Evolutionary conservation across 2,888 invertebrate species (phyloP), one percentile per base, ranked within the genome.

Genomic region (Syritta pipiens): DNA sequence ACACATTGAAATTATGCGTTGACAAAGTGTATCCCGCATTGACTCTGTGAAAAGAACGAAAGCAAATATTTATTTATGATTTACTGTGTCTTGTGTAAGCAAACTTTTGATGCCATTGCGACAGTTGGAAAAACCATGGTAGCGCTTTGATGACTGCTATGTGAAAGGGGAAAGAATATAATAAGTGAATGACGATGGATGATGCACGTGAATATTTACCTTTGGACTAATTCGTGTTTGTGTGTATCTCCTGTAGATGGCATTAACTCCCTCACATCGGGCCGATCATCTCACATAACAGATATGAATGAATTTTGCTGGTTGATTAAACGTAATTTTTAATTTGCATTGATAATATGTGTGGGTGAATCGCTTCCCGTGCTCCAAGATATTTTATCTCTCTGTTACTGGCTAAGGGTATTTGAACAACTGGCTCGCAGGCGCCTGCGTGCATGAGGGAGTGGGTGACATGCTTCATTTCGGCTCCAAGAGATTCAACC

Each of bases 51-150:
- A 59, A 59, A 59, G 44, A 30, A 59, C 32, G 30, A 46, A 46
- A 32, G 71, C 53, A 77, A 77, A 77, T 71, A 77, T 77, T 77
- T 77, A 71, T 71, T 77, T 77, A 77, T 77, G 76, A 77, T 77
- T 77, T 71, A 77, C 76, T 65, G 71, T 71, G 57, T 71, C 76
- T 63, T 76, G 62, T 71, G 57, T 63, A 69, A 76, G 51, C 63
- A 71, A 51, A 76, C 49, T 57, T n/a, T 48, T 59, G 40, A 57
- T 49, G 46, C 28, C 7, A 49, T 12, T 49, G 49, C 14, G 30
- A 3, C 32, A 7, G 17, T n/a, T 37, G 9, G 4, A 17, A 10
- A 6, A 3, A 3, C n/a, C 9, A n/a, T 19, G 60, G 4, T 17
- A 24, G 4, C 4, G 28, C 28, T 28, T 10, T 55, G 53, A 14